phyloP scores from a whole-genome alignment of 2,797 vertebrate species.

The Fratercula arctica region DNA sequence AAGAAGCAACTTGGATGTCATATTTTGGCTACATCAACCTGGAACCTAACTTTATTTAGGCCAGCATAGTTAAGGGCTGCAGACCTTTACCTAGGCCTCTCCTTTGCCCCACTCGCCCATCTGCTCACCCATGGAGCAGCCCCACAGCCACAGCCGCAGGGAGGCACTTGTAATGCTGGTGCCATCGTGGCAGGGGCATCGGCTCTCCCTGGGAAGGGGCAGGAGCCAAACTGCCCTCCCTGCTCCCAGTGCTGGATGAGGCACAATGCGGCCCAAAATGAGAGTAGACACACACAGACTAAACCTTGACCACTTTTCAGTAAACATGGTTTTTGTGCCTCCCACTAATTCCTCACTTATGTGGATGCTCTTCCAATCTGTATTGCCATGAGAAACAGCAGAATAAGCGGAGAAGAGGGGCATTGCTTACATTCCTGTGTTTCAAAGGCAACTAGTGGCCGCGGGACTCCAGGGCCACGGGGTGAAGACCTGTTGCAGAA shows the following conservation, averaged over 20 bases:
- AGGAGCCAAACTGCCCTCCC: too few species aligned
- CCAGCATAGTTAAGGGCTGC: not conserved
- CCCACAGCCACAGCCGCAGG: not conserved
- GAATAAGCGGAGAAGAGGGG: too few species aligned
- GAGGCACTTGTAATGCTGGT: not conserved
- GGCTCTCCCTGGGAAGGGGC: too few species aligned
- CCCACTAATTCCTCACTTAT: too few species aligned
- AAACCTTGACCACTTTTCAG: too few species aligned
- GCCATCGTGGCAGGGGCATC: not conserved
- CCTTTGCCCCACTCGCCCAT: not conserved
- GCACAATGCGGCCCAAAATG: too few species aligned
- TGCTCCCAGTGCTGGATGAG: too few species aligned
- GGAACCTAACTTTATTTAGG: rapidly evolving
- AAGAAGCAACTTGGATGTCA: not conserved
- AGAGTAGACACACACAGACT: too few species aligned
- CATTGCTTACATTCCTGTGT: not conserved
- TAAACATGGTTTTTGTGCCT: too few species aligned
- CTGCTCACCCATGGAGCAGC: not conserved
- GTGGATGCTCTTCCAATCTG: too few species aligned
- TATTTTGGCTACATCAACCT: not conserved
- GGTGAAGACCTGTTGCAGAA: not conserved
- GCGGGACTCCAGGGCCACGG: not conserved
- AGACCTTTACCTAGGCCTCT: not conserved
- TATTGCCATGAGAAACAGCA: too few species aligned
- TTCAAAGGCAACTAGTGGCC: not conserved